A percentile compares a stretch with the other conserved stretches of the same genome.
These are phyloP conservation scores for Oscheius sp. DNA, from an alignment of 2,888 invertebrate genomes.

Conservation along the genomic window DNA sequence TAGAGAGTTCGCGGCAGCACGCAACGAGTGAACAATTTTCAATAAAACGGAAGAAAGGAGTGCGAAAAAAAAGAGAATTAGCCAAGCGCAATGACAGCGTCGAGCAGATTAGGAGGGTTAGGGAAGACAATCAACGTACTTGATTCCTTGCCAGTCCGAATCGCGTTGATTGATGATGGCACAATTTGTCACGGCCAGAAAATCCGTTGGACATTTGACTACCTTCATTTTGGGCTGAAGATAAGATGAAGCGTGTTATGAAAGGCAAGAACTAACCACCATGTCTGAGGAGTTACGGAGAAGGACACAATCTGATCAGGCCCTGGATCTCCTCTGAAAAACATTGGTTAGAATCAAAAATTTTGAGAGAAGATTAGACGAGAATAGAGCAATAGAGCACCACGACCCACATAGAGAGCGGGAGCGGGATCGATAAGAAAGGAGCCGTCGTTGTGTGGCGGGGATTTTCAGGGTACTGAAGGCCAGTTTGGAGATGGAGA, in stretches of 20 bases:
- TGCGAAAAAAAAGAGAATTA: not conserved
- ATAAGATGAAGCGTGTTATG: too few species aligned
- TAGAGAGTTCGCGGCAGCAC: not conserved
- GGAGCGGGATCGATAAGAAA: slow-evolving; percentile 23
- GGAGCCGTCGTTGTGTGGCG: slow-evolving; percentile 8
- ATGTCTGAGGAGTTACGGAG: not conserved
- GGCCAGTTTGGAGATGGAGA: slow-evolving; percentile 7
- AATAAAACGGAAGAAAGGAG: too few species aligned
- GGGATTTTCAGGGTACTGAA: not conserved
- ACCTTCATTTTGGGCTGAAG: slow-evolving; percentile 30
- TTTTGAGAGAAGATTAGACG: not conserved
- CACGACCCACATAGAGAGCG: not conserved
- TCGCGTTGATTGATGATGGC: slow-evolving; percentile 81
- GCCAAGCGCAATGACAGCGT: not conserved
- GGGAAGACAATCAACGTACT: slow-evolving; percentile 40
- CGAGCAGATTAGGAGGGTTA: not conserved
- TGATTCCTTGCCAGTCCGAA: slow-evolving; percentile 51
- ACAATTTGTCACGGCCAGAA: slow-evolving; percentile 89
- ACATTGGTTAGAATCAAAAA: not conserved
- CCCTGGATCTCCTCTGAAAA: not conserved
- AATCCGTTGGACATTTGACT: slow-evolving; percentile 88
- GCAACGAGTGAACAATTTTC: slow-evolving; percentile 12
- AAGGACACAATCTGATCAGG: not conserved
- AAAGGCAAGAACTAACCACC: not conserved
- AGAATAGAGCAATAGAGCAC: not conserved